Evolutionary conservation across 2,888 invertebrate genomes (phyloP), one percentile per base, ranked within the genome.

Genomic region (Phytoseiulus persimilis): DNA sequence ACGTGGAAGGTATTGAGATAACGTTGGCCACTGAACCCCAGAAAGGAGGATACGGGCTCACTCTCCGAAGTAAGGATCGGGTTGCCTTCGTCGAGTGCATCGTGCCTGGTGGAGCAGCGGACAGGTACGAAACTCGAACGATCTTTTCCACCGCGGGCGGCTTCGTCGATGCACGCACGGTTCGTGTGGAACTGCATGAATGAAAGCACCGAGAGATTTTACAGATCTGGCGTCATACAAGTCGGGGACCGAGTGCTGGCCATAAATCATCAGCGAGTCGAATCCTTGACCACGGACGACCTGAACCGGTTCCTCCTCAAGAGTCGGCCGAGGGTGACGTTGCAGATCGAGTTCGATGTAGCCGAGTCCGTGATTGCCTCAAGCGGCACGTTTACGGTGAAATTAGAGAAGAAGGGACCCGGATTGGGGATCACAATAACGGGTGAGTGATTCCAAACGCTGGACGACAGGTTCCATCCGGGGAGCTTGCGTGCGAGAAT

Each of bases 401-500:
- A 97, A 93, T 94, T 98, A 90, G 95, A 96, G 5, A 94, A 93
- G 91, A 92, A 93, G 91, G 95, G 95, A 83, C 92, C 92, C 23
- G 96, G 96, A 5, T 94, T 98, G 28, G 98, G 98, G 1, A 95
- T 98, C 83, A 97, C 96, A n/a, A 95, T 98, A 11, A 96, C 95
- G 92, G 95, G 96, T 94, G 93, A 92, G 92, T 91, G 46, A 46
- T 14, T 14, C 46, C 46, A 14, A 28, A 65, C 65, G 5, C 9
- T 39, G 46, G 89, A 65, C 87, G 32, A 39, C 5, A 39, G 39
- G 9, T 39, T 39, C 39, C 5, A 3, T 39, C 39, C 39, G n/a
- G n/a, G n/a, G n/a, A n/a, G n/a, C n/a, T n/a, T n/a, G n/a, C n/a
- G n/a, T n/a, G n/a, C n/a, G n/a, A n/a, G n/a, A n/a, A n/a, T n/a